A percentile compares a stretch with the other conserved stretches of the same genome.
Conservation (phyloP, 2,113 vertebrate species). For the Amphilophus citrinellus region DNA sequence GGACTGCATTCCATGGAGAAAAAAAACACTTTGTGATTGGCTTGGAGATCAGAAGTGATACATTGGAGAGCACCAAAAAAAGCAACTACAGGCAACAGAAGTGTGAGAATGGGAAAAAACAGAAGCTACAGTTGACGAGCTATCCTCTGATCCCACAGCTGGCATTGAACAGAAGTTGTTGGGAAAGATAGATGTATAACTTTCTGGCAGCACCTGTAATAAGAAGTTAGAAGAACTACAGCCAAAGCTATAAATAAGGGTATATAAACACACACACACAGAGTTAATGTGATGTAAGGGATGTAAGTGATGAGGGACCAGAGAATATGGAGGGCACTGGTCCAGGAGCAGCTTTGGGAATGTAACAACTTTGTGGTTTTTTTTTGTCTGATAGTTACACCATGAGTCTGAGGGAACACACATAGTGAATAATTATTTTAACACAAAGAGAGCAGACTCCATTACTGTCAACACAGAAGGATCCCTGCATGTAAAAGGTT, state of each 20-base stretch:
- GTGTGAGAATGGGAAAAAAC: neutral
- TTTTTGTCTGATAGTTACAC: conserved; percentile 38
- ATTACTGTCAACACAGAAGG: conserved; percentile 39
- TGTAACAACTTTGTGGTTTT: conserved; percentile 12
- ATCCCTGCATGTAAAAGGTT: conserved; percentile 21
- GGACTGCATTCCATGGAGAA: neutral
- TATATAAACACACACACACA: conserved; percentile 22
- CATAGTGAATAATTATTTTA: conserved; percentile 51
- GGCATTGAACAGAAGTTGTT: neutral
- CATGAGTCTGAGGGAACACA: conserved; percentile 32
- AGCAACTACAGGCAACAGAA: neutral
- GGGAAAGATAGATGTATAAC: neutral
- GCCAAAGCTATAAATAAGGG: conserved; percentile 1
- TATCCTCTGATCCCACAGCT: neutral
- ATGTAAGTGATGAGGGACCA: conserved; percentile 10
- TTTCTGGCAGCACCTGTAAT: neutral
- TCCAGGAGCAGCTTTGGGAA: conserved; percentile 54
- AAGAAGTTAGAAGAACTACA: neutral
- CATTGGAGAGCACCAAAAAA: neutral
- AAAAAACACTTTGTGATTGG: neutral
- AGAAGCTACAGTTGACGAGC: neutral
- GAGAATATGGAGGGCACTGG: conserved; percentile 36
- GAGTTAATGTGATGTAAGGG: conserved; percentile 24
- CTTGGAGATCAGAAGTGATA: neutral
- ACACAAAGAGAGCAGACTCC: conserved; percentile 33